phyloP scores from a whole-genome alignment of 2,888 invertebrate genomes.

The Tipula vernalis region DNA sequence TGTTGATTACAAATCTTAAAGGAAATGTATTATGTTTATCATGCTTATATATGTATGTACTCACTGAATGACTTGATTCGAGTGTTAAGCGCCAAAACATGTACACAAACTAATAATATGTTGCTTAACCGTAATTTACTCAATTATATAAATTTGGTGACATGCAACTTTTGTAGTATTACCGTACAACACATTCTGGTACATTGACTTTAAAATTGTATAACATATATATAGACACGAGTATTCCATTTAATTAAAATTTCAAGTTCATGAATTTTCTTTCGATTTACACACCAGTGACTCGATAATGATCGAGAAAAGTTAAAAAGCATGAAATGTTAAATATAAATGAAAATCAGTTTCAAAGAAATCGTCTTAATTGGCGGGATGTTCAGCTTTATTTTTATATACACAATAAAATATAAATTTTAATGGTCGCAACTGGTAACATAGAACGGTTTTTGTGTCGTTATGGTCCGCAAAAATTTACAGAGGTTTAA shows the following conservation, averaged over 20 bases:
- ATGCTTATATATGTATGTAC: not conserved
- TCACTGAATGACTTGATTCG: not conserved
- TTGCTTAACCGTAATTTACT: not conserved
- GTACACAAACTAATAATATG: not conserved
- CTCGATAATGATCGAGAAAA: not conserved
- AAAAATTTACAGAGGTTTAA: not conserved
- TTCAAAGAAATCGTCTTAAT: not conserved
- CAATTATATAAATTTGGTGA: not conserved
- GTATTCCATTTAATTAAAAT: not conserved
- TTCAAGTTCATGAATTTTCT: slow-evolving; percentile 4
- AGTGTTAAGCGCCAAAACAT: not conserved
- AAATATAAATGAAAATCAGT: not conserved
- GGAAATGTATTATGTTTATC: not conserved
- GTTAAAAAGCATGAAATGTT: not conserved
- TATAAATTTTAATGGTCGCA: not conserved
- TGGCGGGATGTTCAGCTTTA: not conserved
- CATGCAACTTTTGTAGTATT: not conserved
- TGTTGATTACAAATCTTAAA: not conserved
- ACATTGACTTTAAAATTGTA: not conserved
- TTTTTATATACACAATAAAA: not conserved
- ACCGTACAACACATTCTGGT: not conserved
- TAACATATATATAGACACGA: not conserved
- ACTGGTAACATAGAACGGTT: not conserved
- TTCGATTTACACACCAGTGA: not conserved
- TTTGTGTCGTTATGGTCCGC: not conserved